Conservation (phyloP, 2,888 invertebrate species). For the Habroteleia sp. region DNA sequence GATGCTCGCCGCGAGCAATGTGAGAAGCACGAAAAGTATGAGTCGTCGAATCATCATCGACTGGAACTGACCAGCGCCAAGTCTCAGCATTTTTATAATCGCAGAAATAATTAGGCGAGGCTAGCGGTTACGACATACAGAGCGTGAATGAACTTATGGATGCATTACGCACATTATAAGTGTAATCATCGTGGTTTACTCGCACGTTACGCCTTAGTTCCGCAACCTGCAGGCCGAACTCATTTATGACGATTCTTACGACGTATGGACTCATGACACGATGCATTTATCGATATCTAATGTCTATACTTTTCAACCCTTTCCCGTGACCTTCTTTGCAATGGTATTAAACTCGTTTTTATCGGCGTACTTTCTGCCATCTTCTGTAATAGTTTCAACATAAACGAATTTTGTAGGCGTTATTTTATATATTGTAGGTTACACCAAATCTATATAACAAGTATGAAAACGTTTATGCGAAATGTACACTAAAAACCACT, state of each 20-base stretch:
- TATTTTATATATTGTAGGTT: too few species aligned
- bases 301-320: slow-evolving; percentile 31
- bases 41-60: slow-evolving; percentile 76
- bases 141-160: slow-evolving; percentile 78
- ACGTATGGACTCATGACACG: slow-evolving; percentile 41
- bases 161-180: slow-evolving; percentile 70
- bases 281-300: slow-evolving; percentile 40
- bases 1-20: slow-evolving; percentile 61
- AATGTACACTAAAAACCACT: too few species aligned
- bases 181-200: slow-evolving; percentile 69
- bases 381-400: slow-evolving; percentile 8
- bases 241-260: slow-evolving; percentile 46
- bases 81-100: slow-evolving; percentile 75
- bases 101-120: slow-evolving; percentile 69
- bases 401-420: not conserved
- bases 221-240: slow-evolving; percentile 62
- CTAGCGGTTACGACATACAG: slow-evolving; percentile 78
- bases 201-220: slow-evolving; percentile 68
- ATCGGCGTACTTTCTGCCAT: slow-evolving; percentile 21
- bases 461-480: not conserved
- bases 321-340: slow-evolving; percentile 38
- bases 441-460: not conserved
- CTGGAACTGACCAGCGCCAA: slow-evolving; percentile 69
- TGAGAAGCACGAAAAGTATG: slow-evolving; percentile 66
- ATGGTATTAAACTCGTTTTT: slow-evolving; percentile 2